Percentiles rank a stretch among this genome's conserved stretches.
These are phyloP conservation scores for Troides aeacus DNA, from an alignment of 2,888 invertebrate genomes.

Conservation along the genomic window DNA sequence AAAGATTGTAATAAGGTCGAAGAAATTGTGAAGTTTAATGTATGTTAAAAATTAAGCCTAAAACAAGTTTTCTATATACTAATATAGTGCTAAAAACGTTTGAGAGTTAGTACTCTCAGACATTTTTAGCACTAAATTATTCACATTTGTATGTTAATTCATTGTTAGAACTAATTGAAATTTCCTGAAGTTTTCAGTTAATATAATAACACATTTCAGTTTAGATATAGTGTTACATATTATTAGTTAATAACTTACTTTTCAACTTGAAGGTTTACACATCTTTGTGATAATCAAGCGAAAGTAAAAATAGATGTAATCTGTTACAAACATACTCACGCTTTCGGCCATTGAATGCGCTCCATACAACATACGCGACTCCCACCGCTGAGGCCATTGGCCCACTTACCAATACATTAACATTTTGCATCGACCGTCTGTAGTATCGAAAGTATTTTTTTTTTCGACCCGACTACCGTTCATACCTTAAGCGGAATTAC, in stretches of 20 bases:
- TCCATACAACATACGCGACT: constrained; percentile 41
- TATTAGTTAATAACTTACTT: not conserved
- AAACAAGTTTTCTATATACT: too few species aligned
- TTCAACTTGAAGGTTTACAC: not conserved
- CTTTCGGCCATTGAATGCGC: constrained; percentile 52
- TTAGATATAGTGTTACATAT: too few species aligned
- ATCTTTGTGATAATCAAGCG: not conserved
- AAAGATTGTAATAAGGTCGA: too few species aligned
- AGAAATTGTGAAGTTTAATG: too few species aligned
- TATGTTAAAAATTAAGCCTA: too few species aligned
- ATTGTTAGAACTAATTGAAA: too few species aligned
- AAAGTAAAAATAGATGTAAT: constrained; percentile 14
- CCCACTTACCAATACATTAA: not conserved
- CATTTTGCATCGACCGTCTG: not conserved
- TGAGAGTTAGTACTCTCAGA: too few species aligned
- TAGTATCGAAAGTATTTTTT: not conserved
- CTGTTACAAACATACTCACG: constrained; percentile 48
- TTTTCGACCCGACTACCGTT: not conserved
- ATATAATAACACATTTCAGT: too few species aligned
- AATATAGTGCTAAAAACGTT: too few species aligned
- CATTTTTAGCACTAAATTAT: too few species aligned
- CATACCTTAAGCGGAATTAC: not conserved
- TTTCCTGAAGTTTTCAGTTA: too few species aligned
- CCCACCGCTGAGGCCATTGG: constrained; percentile 36
- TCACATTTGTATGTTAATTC: too few species aligned